A percentile compares a stretch with the other conserved stretches of the same genome.
phyloP scores from a whole-genome alignment of 2,888 invertebrate genomes.

The Drosophila mimetica region DNA sequence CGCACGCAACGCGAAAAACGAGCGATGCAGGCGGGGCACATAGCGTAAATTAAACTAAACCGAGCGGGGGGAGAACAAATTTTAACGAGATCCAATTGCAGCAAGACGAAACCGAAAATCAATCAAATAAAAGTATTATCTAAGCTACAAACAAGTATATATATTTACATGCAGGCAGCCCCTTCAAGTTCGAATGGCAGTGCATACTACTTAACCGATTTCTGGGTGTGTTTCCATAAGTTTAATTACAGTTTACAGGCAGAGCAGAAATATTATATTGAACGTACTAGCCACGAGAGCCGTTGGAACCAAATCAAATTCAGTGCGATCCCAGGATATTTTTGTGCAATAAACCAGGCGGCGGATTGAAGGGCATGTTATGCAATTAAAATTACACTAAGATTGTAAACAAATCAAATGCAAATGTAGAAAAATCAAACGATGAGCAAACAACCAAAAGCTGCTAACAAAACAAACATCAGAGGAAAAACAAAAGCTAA shows the following conservation, averaged over 20 bases:
- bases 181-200: slow-evolving; percentile 37
- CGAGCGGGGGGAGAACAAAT: slow-evolving; percentile 28
- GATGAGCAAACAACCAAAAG: slow-evolving; percentile 78
- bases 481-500: slow-evolving; percentile 38
- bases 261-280: slow-evolving; percentile 6
- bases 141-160: slow-evolving; percentile 66
- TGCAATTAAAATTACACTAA: slow-evolving; percentile 64
- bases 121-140: slow-evolving; percentile 83
- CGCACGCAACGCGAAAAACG: slow-evolving; percentile 44
- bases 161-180: slow-evolving; percentile 47
- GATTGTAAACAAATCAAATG: slow-evolving; percentile 49
- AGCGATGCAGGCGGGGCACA: slow-evolving; percentile 41
- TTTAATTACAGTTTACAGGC: slow-evolving; percentile 27
- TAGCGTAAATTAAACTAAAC: slow-evolving; percentile 50
- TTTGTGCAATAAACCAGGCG: slow-evolving; percentile 67
- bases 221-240: slow-evolving; percentile 22
- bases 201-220: slow-evolving; percentile 39
- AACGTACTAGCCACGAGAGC: slow-evolving; percentile 30
- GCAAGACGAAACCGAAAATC: slow-evolving; percentile 81
- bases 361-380: slow-evolving; percentile 43
- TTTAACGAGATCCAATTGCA: slow-evolving; percentile 59
- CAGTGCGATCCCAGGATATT: slow-evolving; percentile 51
- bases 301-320: slow-evolving; percentile 43
- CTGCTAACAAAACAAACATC: slow-evolving; percentile 66
- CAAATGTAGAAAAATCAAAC: slow-evolving; percentile 71